A percentile compares a stretch with the other conserved stretches of the same genome.
phyloP scores from a whole-genome alignment of 2,888 invertebrate genomes.

The Boloria euphrosyne region DNA sequence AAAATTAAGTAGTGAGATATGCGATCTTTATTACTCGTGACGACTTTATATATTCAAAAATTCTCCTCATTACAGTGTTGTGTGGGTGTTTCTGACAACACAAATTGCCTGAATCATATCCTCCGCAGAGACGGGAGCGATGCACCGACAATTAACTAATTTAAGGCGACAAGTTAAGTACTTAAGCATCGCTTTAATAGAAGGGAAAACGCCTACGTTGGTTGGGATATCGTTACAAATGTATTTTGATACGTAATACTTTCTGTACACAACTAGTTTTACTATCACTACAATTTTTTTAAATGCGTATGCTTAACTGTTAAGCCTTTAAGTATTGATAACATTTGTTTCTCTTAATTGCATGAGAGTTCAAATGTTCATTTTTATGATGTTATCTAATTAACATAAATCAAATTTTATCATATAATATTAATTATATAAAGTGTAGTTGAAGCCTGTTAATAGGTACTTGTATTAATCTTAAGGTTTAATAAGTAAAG shows the following conservation, averaged over 20 bases:
- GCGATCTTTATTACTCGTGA: constrained; percentile 11
- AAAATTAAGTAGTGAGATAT: neutral
- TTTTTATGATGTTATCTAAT: no score
- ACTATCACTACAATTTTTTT: no score
- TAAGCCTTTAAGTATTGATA: no score
- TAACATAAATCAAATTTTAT: no score
- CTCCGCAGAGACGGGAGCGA: constrained; percentile 41
- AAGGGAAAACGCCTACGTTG: constrained; percentile 60
- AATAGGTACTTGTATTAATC: no score
- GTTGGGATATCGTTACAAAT: constrained; percentile 16
- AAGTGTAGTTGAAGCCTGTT: no score
- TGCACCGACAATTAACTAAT: constrained; percentile 52
- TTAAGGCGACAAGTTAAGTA: constrained; percentile 51
- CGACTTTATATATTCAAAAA: constrained; percentile 4
- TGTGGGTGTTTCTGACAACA: constrained; percentile 29
- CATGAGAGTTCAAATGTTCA: no score
- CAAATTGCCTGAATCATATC: constrained; percentile 43
- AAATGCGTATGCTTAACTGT: no score
- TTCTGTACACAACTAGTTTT: no score
- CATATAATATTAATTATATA: no score
- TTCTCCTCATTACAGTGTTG: constrained; percentile 1
- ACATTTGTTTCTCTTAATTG: no score
- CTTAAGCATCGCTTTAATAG: constrained; percentile 51
- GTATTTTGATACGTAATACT: neutral
- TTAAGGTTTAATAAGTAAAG: neutral